Base-by-base conservation (phyloP, 2,888 invertebrate species). In the Callimorpha dominula region DNA sequence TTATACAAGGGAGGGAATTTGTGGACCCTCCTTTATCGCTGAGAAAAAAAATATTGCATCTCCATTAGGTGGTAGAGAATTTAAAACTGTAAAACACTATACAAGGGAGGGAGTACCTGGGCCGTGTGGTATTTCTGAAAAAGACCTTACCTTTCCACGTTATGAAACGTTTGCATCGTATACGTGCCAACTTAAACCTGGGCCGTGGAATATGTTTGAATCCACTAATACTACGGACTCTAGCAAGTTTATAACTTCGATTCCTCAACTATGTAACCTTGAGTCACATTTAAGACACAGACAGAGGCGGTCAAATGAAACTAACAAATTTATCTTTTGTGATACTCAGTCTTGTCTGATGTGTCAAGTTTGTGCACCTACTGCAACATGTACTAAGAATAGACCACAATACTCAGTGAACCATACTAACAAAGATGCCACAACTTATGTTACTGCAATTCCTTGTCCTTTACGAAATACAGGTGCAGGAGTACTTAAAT, bases 381-480 rank as follows among this genome's bases (percentile, higher is more conserved):
- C 31, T 31, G 60, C 14, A 9, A 31, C 68, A 17, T 60, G 15
- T 60, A 31, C 7, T 49, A 4, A 12, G n/a, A 7, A 68, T 46
- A 57, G 9, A 5, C 7, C n/a, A 40, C 60, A 43, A 12, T 5
- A 31, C n/a, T 31, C 31, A 17, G 4, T 8, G 9, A 68, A 46
- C 15, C 1, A 9, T 46, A 31, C 31, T 31, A 68, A 60, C 49
- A 68, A 68, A 60, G 60, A 68, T 31, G 68, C 57, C 15, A 31
- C 46, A 15, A 68, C 68, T 11, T 68, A 60, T 68, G 68, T 68
- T 6, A 60, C 68, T 68, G 20, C 46, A 15, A 43, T 46, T 6
- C 60, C 49, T 1, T 60, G 68, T 46, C 43, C 20, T 20, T 9
- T 31, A 4, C 46, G 11, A 46, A 43, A 60, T 31, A 57, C 4